phyloP scores from a whole-genome alignment of 2,888 invertebrate genomes.

The Pollenia labialis region DNA sequence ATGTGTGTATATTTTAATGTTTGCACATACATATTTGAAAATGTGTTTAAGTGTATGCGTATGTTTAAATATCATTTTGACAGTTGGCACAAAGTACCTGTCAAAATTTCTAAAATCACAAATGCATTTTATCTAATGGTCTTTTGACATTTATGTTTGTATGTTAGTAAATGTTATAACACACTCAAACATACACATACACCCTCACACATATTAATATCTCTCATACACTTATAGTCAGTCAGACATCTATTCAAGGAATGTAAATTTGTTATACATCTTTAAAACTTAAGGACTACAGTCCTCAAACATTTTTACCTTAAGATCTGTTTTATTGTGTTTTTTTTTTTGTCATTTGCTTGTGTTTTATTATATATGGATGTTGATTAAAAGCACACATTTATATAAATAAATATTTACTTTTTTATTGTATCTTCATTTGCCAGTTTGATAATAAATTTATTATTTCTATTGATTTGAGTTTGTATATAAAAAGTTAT shows the following conservation, averaged over 20 bases:
- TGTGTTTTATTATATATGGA: background rate
- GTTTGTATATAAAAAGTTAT: background rate
- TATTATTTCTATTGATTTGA: conserved; percentile 11
- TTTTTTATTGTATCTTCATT: conserved; percentile 2
- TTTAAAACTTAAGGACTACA: background rate
- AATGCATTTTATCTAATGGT: conserved; percentile 71
- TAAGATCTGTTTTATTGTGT: conserved; percentile 4
- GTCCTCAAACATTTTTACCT: conserved; percentile 8
- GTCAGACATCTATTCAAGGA: conserved; percentile 2
- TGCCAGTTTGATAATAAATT: conserved; percentile 46
- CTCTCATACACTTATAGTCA: background rate
- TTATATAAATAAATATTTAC: background rate
- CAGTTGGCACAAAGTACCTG: conserved; percentile 73
- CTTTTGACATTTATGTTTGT: conserved; percentile 70
- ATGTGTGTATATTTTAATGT: background rate
- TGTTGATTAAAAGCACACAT: background rate
- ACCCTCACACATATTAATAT: background rate
- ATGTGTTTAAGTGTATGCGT: background rate
- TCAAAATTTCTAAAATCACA: conserved; percentile 73
- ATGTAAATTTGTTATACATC: conserved; percentile 37
- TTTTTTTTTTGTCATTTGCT: background rate
- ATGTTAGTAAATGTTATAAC: conserved; percentile 42
- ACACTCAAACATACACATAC: conserved; percentile 35
- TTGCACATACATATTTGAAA: background rate
- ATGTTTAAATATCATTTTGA: conserved; percentile 65